These are phyloP conservation scores for Ceyx cyanopectus DNA, from an alignment of 2,113 vertebrate genomes.

Conservation along the genomic window DNA sequence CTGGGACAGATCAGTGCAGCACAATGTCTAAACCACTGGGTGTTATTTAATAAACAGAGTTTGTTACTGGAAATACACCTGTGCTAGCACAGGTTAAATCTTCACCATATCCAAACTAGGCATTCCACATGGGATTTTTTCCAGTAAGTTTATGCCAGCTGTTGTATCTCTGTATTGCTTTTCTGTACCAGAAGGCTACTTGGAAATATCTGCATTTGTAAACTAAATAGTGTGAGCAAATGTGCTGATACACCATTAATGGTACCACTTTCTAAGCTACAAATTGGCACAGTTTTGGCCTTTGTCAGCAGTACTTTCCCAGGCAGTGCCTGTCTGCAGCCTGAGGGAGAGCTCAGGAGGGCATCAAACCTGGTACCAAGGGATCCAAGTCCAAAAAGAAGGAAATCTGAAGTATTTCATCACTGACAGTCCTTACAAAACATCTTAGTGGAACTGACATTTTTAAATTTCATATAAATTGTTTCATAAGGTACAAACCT, in stretches of 20 bases:
- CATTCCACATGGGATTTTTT: background rate
- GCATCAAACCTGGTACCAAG: background rate
- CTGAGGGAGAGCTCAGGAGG: background rate
- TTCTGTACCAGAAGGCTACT: background rate
- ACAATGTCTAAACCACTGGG: background rate
- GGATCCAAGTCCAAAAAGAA: background rate
- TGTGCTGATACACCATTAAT: background rate
- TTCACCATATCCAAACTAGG: background rate
- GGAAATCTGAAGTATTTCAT: background rate
- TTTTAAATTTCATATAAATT: background rate
- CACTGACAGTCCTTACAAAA: background rate
- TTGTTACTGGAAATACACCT: background rate
- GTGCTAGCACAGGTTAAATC: background rate
- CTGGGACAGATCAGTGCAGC: background rate
- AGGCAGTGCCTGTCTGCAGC: background rate
- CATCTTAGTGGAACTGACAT: background rate
- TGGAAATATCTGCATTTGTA: background rate
- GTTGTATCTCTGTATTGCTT: background rate
- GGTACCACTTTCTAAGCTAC: background rate
- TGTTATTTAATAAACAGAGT: background rate
- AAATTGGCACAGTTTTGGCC: background rate
- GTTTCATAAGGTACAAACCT: background rate
- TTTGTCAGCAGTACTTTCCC: background rate
- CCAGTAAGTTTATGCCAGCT: background rate
- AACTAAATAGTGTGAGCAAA: background rate